Conservation (phyloP, 2,797 vertebrate genomes). For the Alectoris magna region DNA sequence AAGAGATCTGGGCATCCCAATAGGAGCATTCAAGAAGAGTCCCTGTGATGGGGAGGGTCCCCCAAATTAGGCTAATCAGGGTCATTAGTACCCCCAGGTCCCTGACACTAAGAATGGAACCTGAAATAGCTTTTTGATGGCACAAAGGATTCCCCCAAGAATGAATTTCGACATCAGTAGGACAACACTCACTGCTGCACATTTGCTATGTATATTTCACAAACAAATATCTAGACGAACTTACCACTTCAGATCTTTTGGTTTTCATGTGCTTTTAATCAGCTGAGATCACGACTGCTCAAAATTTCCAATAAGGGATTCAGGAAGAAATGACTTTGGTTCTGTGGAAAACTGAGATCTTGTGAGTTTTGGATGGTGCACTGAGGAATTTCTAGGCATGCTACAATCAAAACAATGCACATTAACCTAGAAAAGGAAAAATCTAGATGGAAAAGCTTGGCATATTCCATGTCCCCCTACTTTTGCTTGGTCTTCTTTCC, state of each 20-base stretch:
- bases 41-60: fast-evolving
- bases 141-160: background rate
- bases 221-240: background rate
- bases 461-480: background rate
- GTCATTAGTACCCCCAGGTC: background rate
- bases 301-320: background rate
- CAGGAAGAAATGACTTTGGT: background rate
- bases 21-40: background rate
- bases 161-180: background rate
- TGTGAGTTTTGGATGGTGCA: background rate
- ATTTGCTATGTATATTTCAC: background rate
- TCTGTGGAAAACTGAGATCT: background rate
- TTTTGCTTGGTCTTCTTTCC: background rate
- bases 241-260: background rate
- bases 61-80: background rate
- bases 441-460: background rate
- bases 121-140: background rate
- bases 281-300: background rate
- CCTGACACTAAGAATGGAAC: background rate
- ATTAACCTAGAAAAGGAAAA: background rate
- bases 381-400: background rate
- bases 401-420: fast-evolving
- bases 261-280: background rate
- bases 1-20: background rate
- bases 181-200: background rate